These are phyloP conservation scores for Mastomys natalensis DNA, from an alignment of 2,113 vertebrate species.

Conservation along the genomic window DNA sequence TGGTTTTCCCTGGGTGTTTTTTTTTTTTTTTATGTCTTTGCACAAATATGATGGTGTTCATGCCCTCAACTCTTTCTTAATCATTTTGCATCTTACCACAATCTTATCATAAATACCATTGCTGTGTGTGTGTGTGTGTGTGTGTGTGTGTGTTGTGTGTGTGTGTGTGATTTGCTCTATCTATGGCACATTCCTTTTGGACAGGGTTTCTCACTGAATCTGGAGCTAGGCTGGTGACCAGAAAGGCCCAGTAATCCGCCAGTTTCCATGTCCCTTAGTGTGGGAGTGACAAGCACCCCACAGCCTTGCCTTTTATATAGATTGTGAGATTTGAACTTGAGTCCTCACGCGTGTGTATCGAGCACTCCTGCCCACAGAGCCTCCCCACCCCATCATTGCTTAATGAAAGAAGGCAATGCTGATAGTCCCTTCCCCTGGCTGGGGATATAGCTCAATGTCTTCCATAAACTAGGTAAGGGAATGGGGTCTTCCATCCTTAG, in stretches of 20 bases:
- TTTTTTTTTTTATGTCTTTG: background rate
- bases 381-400: background rate
- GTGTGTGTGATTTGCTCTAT: background rate
- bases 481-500: background rate
- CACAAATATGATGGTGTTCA: fast-evolving
- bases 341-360: too few relatives aligned
- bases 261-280: too few relatives aligned
- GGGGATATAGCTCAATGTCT: background rate
- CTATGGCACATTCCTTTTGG: background rate
- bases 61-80: background rate
- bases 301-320: background rate
- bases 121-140: background rate
- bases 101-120: background rate
- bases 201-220: background rate
- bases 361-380: too few relatives aligned
- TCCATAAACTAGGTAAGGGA: background rate
- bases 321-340: background rate
- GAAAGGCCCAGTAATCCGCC: background rate
- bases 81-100: background rate
- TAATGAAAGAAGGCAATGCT: background rate
- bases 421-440: background rate
- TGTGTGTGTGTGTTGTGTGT: background rate
- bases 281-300: background rate
- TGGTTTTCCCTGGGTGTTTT: background rate
- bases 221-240: background rate